Percentiles rank a stretch among this genome's conserved stretches.
Conservation (phyloP, 1,140 invertebrate genomes). For the Melipona quadrifasciata region DNA sequence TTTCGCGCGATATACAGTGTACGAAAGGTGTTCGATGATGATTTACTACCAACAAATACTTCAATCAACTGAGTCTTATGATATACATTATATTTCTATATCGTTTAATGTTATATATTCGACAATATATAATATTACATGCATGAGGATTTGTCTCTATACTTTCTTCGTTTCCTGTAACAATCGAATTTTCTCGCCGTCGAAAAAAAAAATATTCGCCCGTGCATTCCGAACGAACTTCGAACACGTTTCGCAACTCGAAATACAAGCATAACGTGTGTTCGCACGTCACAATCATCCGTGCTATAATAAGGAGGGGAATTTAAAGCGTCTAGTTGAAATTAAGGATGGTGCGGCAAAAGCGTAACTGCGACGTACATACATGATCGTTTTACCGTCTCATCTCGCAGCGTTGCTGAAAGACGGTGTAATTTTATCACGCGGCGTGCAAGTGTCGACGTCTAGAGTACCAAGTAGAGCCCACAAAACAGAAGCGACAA, state of each 20-base stretch:
- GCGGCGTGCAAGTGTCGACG: conserved; percentile 26
- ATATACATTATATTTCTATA: conserved; percentile 22
- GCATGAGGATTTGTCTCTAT: conserved; percentile 22
- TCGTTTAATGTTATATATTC: not conserved
- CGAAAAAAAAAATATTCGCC: not conserved
- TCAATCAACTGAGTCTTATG: not conserved
- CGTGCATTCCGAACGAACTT: not conserved
- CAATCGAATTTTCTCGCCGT: conserved; percentile 1
- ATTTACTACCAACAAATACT: not conserved
- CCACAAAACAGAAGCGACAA: conserved; percentile 50
- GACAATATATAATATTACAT: conserved; percentile 4
- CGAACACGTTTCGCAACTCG: conserved; percentile 43
- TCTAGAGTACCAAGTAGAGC: not conserved
- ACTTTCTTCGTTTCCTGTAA: conserved; percentile 27
- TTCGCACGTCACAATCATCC: conserved; percentile 51
- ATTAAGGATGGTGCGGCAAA: conserved; percentile 16
- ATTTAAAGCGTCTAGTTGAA: not conserved
- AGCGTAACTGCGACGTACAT: conserved; percentile 48
- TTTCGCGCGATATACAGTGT: conserved; percentile 9
- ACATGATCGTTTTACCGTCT: not conserved
- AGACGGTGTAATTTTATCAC: conserved; percentile 44
- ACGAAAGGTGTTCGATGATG: conserved; percentile 51
- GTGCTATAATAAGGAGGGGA: not conserved
- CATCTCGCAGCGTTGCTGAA: conserved; percentile 30
- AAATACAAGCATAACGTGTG: conserved; percentile 10